Conservation (phyloP, 2,888 invertebrate species). For the Endotricha flammealis region DNA sequence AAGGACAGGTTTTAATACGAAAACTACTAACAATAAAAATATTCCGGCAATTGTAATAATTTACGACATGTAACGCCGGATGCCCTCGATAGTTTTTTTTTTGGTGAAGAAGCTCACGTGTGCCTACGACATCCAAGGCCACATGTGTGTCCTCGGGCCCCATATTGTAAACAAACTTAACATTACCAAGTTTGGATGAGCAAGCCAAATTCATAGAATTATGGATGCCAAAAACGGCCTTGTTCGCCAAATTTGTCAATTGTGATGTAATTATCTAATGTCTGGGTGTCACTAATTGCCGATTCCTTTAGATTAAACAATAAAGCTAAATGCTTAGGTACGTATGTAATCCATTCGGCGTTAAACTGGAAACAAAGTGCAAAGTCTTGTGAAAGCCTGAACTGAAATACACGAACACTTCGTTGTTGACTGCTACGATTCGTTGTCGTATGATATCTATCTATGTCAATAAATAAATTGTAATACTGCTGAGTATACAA, state of each 20-base stretch:
- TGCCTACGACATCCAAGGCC: slow-evolving; percentile 45
- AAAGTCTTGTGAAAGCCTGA: too few species aligned
- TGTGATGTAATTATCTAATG: not conserved
- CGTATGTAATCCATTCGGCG: too few species aligned
- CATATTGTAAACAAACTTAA: slow-evolving; percentile 18
- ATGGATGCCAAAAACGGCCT: slow-evolving; percentile 6
- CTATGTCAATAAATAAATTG: slow-evolving; percentile 1
- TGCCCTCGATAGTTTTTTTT: slow-evolving; percentile 28
- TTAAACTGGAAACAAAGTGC: too few species aligned
- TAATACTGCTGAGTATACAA: slow-evolving; percentile 52
- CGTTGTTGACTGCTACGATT: too few species aligned
- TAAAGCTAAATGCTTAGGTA: too few species aligned
- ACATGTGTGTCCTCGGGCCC: slow-evolving; percentile 37
- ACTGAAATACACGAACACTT: too few species aligned
- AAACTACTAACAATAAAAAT: too few species aligned
- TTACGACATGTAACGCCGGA: slow-evolving; percentile 10
- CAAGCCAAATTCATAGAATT: slow-evolving; percentile 2
- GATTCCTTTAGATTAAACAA: too few species aligned
- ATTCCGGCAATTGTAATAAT: not conserved
- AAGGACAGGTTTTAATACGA: too few species aligned
- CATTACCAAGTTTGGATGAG: not conserved
- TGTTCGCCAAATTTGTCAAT: slow-evolving; percentile 1
- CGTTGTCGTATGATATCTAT: too few species aligned
- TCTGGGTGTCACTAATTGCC: not conserved
- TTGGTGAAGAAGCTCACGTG: slow-evolving; percentile 37